Percentiles rank a stretch among this genome's conserved stretches.
Evolutionary conservation across 2,797 vertebrate genomes (phyloP).

Genomic region (Microhierax caerulescens): DNA sequence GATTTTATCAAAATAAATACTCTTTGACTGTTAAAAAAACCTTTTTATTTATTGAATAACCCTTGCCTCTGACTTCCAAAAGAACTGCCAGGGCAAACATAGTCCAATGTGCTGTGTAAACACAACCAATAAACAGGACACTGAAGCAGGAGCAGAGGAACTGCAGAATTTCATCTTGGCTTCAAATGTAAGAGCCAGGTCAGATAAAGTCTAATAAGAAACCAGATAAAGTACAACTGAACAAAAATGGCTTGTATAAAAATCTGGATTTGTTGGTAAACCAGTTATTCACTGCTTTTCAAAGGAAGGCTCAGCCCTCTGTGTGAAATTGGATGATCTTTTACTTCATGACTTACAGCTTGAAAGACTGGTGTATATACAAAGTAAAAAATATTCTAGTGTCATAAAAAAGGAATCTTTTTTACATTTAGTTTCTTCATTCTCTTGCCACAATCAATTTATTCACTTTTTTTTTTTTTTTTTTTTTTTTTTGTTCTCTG

Average conservation of each 20-base stretch:
- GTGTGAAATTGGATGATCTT: neutral
- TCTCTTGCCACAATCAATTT: neutral
- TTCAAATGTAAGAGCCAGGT: neutral
- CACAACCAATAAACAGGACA: neutral
- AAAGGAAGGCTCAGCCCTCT: neutral
- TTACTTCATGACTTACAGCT: neutral
- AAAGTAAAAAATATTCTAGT: neutral
- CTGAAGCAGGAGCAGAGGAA: neutral
- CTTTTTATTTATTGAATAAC: neutral
- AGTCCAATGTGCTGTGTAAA: neutral
- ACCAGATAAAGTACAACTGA: neutral
- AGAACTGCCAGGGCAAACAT: neutral
- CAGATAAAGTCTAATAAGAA: neutral
- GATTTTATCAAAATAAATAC: conserved; percentile 10
- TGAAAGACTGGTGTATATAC: neutral
- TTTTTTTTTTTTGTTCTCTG: neutral
- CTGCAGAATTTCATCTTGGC: neutral
- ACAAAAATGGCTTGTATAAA: neutral
- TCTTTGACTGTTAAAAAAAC: neutral
- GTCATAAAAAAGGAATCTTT: neutral
- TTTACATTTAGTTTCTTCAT: neutral
- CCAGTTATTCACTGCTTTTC: neutral
- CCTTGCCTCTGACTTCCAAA: neutral
- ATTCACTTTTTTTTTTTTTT: neutral
- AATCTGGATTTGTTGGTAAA: neutral